Evolutionary conservation across 2,797 vertebrate genomes (phyloP).

Genomic region (Synanceia verrucosa): DNA sequence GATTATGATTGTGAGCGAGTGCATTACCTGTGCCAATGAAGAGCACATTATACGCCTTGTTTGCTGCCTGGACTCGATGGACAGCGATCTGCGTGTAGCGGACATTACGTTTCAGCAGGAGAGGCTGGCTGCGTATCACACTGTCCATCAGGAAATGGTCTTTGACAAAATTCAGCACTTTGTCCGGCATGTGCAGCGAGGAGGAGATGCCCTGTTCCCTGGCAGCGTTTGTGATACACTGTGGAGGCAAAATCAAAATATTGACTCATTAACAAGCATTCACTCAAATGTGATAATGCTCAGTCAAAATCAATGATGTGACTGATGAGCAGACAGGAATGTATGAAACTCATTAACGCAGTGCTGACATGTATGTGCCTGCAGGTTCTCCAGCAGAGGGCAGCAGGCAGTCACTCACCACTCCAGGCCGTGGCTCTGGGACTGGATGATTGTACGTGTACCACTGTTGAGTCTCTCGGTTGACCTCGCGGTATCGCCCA

Average conservation of each 20-base stretch:
- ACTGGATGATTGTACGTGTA: constrained; percentile 90
- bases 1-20: neutral
- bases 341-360: neutral
- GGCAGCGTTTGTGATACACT: constrained; percentile 91
- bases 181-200: constrained; percentile 94
- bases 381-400: constrained; percentile 56
- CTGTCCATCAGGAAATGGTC: constrained; percentile 98
- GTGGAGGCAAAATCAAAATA: constrained; percentile 34
- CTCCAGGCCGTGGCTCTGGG: constrained; percentile 92
- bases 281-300: constrained; percentile 29
- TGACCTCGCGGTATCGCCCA: constrained; percentile 93
- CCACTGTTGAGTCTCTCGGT: constrained; percentile 97
- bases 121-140: constrained; percentile 88
- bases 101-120: constrained; percentile 88
- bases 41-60: constrained; percentile 85
- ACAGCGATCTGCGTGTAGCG: constrained; percentile 91
- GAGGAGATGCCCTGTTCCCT: constrained; percentile 88
- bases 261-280: neutral
- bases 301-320: constrained; percentile 20
- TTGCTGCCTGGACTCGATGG: constrained; percentile 80
- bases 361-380: neutral
- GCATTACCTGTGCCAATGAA: constrained; percentile 92
- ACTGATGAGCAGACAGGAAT: constrained; percentile 19
- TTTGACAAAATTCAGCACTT: constrained; percentile 96
- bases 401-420: constrained; percentile 76